Conservation (phyloP, 2,797 vertebrate genomes). For the Poecilia velifera region DNA sequence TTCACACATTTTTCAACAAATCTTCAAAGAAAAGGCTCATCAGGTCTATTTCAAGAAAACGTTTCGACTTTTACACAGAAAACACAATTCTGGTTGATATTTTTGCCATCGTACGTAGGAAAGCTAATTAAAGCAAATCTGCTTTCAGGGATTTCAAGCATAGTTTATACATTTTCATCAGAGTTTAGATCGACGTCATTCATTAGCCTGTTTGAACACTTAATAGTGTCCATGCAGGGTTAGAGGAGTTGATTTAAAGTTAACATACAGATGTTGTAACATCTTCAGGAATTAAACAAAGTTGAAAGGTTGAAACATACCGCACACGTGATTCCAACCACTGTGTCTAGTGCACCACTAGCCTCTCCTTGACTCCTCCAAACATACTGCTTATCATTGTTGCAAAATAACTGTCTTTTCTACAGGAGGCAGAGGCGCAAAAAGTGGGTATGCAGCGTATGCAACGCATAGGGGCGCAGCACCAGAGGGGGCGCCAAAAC, state of each 20-base stretch:
- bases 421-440: not conserved
- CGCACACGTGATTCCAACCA: not conserved
- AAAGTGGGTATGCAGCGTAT: no score
- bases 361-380: not conserved
- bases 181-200: not conserved
- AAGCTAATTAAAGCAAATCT: not conserved
- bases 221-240: not conserved
- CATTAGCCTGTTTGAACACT: not conserved
- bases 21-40: constrained; percentile 17
- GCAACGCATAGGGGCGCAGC: no score
- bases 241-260: not conserved
- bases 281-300: not conserved
- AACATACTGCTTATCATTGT: not conserved
- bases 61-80: not conserved
- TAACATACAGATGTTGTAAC: not conserved
- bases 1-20: constrained; percentile 11
- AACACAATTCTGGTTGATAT: not conserved
- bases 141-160: not conserved
- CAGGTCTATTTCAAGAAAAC: not conserved
- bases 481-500: no score
- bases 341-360: not conserved
- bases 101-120: not conserved
- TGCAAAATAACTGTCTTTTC: not conserved
- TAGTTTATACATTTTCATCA: not conserved
- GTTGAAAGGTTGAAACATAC: not conserved